Evolutionary conservation across 2,888 invertebrate species (phyloP).

Genomic region (Tryphoninae sp.): DNA sequence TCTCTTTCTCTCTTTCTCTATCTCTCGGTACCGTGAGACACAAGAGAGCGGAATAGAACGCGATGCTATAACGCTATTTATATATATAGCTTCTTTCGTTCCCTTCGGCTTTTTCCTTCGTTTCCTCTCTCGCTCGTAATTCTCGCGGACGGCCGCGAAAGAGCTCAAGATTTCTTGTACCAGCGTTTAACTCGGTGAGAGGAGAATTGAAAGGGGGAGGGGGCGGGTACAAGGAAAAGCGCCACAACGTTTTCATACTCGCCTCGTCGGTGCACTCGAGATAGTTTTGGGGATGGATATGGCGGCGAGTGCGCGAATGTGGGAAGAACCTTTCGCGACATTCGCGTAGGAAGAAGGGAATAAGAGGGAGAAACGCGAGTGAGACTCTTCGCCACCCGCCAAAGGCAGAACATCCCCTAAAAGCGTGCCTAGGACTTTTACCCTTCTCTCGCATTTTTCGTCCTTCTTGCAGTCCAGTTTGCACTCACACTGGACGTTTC

Average conservation of each 20-base stretch:
- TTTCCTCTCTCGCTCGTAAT: slow-evolving; percentile 60
- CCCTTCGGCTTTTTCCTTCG: slow-evolving; percentile 55
- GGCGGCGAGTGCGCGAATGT: slow-evolving; percentile 33
- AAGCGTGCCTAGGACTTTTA: slow-evolving; percentile 43
- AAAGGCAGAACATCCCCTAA: slow-evolving; percentile 37
- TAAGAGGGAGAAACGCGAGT: slow-evolving; percentile 2
- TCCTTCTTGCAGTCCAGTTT: slow-evolving; percentile 5
- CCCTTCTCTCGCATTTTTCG: slow-evolving; percentile 17
- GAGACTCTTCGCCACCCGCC: slow-evolving; percentile 32
- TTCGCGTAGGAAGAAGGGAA: slow-evolving; percentile 17
- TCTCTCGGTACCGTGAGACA: slow-evolving; percentile 28
- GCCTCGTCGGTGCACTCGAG: slow-evolving; percentile 39
- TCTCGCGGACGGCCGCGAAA: slow-evolving; percentile 60
- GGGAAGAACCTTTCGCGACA: slow-evolving; percentile 22
- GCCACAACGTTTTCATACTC: slow-evolving; percentile 41
- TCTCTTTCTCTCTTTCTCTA: too few relatives aligned
- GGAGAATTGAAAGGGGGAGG: too few relatives aligned
- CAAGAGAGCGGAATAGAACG: slow-evolving; percentile 23
- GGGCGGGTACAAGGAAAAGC: slow-evolving; percentile 61
- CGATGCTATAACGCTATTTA: slow-evolving; percentile 6
- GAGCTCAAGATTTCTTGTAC: slow-evolving; percentile 67
- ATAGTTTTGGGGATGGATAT: slow-evolving; percentile 59
- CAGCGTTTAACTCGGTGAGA: slow-evolving; percentile 58
- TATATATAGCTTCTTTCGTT: slow-evolving; percentile 45
- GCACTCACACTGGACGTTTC: background rate